Evolutionary conservation across 1,140 invertebrate species (phyloP).

Genomic region (Leptopilina boulardi): DNA sequence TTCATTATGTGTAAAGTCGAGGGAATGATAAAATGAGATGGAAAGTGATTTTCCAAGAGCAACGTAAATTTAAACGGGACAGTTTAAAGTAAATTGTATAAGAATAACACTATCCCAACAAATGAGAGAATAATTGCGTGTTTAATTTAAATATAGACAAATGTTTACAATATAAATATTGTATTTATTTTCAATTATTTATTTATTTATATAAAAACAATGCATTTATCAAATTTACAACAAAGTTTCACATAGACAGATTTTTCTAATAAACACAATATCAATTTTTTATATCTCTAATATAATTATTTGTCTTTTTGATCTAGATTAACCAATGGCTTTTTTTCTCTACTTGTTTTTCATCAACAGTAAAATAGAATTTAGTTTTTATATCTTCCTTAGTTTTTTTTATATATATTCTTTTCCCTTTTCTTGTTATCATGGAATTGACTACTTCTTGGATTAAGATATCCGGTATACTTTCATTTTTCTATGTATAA

Average conservation of each 20-base stretch:
- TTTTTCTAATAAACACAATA: too few relatives aligned
- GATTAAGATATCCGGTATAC: constrained; percentile 1
- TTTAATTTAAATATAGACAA: too few relatives aligned
- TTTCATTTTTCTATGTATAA: constrained; percentile 30
- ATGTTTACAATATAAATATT: too few relatives aligned
- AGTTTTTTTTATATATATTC: background rate
- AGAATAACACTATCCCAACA: background rate
- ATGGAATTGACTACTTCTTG: background rate
- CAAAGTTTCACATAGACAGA: too few relatives aligned
- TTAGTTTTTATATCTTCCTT: background rate
- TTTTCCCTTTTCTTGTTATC: constrained; percentile 12
- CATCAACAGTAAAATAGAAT: background rate
- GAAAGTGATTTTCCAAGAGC: constrained; percentile 62
- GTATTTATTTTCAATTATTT: too few relatives aligned
- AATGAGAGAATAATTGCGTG: background rate
- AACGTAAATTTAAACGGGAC: constrained; percentile 34
- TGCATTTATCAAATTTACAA: too few relatives aligned
- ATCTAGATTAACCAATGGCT: background rate
- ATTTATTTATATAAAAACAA: too few relatives aligned
- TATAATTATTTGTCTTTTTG: background rate
- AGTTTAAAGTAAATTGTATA: background rate
- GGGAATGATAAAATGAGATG: constrained; percentile 47
- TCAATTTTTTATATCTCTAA: too few relatives aligned
- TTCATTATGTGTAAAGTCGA: background rate
- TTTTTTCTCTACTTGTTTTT: background rate